Conservation (phyloP, 2,888 invertebrate species). For the Hirtodrosophila confusa region DNA sequence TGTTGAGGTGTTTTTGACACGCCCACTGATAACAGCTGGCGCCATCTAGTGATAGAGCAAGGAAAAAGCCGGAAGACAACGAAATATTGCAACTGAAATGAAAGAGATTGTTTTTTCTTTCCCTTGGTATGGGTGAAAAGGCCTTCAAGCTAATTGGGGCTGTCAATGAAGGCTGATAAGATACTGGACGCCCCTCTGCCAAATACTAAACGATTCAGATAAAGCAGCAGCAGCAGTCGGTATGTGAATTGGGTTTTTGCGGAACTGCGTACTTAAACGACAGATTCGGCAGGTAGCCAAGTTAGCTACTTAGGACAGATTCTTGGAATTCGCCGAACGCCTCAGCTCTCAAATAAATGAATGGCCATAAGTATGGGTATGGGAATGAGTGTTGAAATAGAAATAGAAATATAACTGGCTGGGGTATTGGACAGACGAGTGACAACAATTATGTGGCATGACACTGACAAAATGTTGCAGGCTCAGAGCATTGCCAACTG, state of each 20-base stretch:
- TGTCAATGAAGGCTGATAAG: slow-evolving; percentile 45
- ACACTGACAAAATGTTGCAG: slow-evolving; percentile 60
- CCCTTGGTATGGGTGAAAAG: neutral
- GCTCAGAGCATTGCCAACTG: slow-evolving; percentile 5
- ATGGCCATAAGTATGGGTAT: slow-evolving; percentile 15
- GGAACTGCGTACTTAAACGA: slow-evolving; percentile 13
- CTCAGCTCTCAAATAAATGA: slow-evolving; percentile 27
- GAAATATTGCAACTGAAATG: slow-evolving; percentile 15
- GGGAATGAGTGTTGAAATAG: slow-evolving; percentile 33
- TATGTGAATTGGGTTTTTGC: slow-evolving; percentile 18
- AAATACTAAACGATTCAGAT: slow-evolving; percentile 31
- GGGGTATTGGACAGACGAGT: slow-evolving; percentile 20
- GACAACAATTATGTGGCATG: slow-evolving; percentile 70
- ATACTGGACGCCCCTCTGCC: slow-evolving; percentile 32
- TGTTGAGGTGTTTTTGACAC: slow-evolving; percentile 11
- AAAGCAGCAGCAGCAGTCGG: slow-evolving; percentile 19
- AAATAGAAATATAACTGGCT: slow-evolving; percentile 26
- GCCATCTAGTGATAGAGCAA: slow-evolving; percentile 33
- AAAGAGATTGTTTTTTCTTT: neutral
- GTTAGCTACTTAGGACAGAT: slow-evolving; percentile 37
- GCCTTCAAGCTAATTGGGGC: slow-evolving; percentile 34
- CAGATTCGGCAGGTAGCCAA: slow-evolving; percentile 47
- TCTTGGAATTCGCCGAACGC: slow-evolving; percentile 38
- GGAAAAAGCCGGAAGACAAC: slow-evolving; percentile 22
- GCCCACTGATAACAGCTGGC: slow-evolving; percentile 61